Percentiles rank a stretch among this genome's conserved stretches.
Conservation (phyloP, 2,888 invertebrate genomes). For the Automeris io region DNA sequence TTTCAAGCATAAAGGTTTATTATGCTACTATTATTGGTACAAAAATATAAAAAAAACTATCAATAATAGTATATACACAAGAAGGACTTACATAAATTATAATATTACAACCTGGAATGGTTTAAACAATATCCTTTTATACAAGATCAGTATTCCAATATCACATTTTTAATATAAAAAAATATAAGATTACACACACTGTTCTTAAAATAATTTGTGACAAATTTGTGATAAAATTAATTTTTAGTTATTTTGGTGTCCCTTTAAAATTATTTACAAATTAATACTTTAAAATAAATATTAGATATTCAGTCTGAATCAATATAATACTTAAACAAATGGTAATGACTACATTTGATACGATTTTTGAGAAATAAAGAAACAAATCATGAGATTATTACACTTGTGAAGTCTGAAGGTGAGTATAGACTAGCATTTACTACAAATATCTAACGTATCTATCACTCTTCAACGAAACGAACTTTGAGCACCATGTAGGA, state of each 20-base stretch:
- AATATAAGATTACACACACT: slow-evolving; percentile 22
- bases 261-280: too few relatives aligned
- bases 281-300: too few relatives aligned
- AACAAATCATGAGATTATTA: too few relatives aligned
- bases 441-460: too few relatives aligned
- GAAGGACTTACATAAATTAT: slow-evolving; percentile 9
- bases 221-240: slow-evolving; percentile 13
- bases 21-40: slow-evolving; percentile 19
- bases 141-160: slow-evolving; percentile 46
- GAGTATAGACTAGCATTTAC: too few relatives aligned
- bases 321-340: background rate
- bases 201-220: slow-evolving; percentile 26
- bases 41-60: slow-evolving; percentile 29
- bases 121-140: slow-evolving; percentile 41
- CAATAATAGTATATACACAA: background rate
- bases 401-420: too few relatives aligned
- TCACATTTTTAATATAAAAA: slow-evolving; percentile 37
- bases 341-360: too few relatives aligned
- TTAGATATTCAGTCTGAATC: background rate
- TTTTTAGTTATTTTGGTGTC: too few relatives aligned
- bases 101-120: slow-evolving; percentile 49
- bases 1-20: background rate
- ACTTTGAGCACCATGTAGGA: too few relatives aligned
- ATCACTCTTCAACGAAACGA: too few relatives aligned
- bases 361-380: too few relatives aligned